Conservation (phyloP, 1,140 invertebrate species). For the Platyscapa corneri region DNA sequence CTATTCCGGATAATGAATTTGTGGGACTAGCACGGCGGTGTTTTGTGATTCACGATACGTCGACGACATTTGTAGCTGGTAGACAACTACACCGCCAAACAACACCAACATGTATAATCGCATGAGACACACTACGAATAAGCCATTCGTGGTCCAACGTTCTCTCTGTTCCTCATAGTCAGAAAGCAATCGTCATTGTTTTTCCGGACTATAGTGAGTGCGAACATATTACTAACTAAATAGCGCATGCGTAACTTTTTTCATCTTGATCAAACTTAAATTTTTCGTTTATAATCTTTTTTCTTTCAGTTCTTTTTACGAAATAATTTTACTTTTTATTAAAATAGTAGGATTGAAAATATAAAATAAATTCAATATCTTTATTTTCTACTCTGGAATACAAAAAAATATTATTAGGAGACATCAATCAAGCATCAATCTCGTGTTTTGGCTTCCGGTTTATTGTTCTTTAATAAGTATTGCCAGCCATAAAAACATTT, state of each 20-base stretch:
- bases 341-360: not conserved
- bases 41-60: slow-evolving; percentile 12
- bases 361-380: not conserved
- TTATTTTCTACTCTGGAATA: not conserved
- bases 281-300: not conserved
- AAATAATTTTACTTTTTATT: not conserved
- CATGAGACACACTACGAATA: not conserved
- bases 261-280: not conserved
- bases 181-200: slow-evolving; percentile 14
- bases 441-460: too few relatives aligned
- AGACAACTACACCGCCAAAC: not conserved
- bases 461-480: too few relatives aligned
- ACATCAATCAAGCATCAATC: too few relatives aligned
- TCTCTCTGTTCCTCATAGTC: not conserved
- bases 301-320: not conserved
- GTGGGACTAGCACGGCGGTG: not conserved
- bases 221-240: not conserved
- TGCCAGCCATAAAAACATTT: too few relatives aligned
- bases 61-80: slow-evolving; percentile 18
- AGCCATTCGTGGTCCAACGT: not conserved
- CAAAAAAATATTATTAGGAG: too few relatives aligned
- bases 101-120: not conserved
- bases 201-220: not conserved
- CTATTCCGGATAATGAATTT: not conserved
- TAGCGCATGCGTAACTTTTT: not conserved